phyloP scores from a whole-genome alignment of 2,797 vertebrate species.

The Toxotes lorentzi region DNA sequence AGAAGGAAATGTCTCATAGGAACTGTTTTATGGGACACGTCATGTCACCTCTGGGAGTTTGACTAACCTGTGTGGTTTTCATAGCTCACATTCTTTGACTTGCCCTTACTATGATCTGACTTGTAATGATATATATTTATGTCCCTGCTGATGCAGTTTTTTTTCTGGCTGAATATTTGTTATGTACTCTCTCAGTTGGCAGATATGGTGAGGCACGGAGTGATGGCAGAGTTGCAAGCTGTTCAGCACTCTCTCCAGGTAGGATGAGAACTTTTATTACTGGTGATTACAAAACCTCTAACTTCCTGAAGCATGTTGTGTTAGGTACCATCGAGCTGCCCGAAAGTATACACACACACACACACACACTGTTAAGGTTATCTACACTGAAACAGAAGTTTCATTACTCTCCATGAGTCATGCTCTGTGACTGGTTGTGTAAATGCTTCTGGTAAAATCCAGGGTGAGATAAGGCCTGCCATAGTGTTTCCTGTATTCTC shows the following conservation, averaged over 20 bases:
- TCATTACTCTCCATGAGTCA: constrained; percentile 56
- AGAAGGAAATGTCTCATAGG: neutral
- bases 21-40: neutral
- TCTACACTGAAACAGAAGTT: constrained; percentile 40
- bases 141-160: neutral
- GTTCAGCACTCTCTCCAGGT: constrained; percentile 81
- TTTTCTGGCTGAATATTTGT: constrained; percentile 26
- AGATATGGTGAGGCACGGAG: constrained; percentile 83
- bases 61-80: neutral
- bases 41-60: neutral
- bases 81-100: neutral
- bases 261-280: constrained; percentile 28
- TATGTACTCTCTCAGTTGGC: constrained; percentile 70
- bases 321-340: neutral
- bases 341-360: constrained; percentile 4
- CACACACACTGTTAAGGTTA: neutral
- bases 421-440: constrained; percentile 32
- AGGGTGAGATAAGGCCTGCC: constrained; percentile 44
- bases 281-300: constrained; percentile 15
- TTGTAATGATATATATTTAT: neutral
- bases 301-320: constrained; percentile 32
- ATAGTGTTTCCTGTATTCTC: constrained; percentile 46
- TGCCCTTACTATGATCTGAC: neutral
- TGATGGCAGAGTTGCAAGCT: constrained; percentile 79
- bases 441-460: constrained; percentile 65